Evolutionary conservation across 1,140 invertebrate genomes (phyloP), one percentile per base, ranked within the genome.

Genomic region (Leptinotarsa lineolata): DNA sequence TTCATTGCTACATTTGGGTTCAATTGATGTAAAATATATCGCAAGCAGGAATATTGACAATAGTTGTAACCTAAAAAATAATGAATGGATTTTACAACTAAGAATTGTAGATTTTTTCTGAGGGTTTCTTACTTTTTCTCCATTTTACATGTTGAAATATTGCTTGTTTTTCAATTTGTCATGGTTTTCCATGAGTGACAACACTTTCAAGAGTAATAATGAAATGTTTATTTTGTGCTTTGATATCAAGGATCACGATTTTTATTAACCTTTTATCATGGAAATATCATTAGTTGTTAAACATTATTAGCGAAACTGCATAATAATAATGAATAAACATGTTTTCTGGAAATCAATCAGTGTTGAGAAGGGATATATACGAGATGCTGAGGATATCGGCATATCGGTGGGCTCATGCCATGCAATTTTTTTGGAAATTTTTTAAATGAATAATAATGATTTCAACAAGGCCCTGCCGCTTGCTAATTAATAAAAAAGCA

Each of bases 1-100:
- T 70, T 24, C 54, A 70, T 70, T 24, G 15, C 5, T 58, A n/a
- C 68, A 70, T 22, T 58, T 70, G 0, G 66, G 11, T 44, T 15
- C 16, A 68, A 15, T 68, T 16, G n/a, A 21, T 46, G 11, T 12
- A 21, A 68, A 63, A 24, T 63, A 24, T 22, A 20, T 59, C 16
- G 15, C 20, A n/a, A 18, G 16, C 20, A 59, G 16, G 58, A 59
- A n/a, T 18, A 18, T 18, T 8, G 12, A n/a, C 58, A 13, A n/a
- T 8, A 12, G 16, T 13, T 6, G 11, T 59, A 59, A 59, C 20
- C 20, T 59, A 59, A 20, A 59, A 59, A 8, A 20, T 18, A 18
- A 59, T 18, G 15, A 2, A 16, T 59, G 58, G 11, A 39, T 39
- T 39, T 39, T 39, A 39, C 30, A 39, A 39, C 30, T 39, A 11